These are phyloP conservation scores for Sterna hirundo DNA, from an alignment of 2,113 vertebrate species.

Conservation along the genomic window DNA sequence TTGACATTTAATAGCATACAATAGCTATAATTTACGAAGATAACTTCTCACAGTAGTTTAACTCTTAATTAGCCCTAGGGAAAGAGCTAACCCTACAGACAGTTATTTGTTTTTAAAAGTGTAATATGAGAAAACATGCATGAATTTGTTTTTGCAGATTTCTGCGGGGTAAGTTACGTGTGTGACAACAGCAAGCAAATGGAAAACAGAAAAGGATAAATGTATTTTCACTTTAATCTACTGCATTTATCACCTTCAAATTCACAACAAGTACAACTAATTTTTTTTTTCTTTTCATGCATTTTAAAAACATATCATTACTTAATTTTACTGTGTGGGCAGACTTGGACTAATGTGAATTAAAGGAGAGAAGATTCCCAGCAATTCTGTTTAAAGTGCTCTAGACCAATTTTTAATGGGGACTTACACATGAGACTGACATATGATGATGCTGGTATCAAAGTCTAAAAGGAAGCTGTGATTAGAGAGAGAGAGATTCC, in stretches of 20 bases:
- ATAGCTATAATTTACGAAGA: not conserved
- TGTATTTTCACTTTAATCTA: not conserved
- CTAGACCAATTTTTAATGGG: not conserved
- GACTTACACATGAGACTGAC: not conserved
- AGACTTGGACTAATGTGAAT: not conserved
- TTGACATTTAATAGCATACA: not conserved
- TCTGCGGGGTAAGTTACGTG: not conserved
- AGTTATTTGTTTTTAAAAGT: not conserved
- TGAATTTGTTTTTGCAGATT: not conserved
- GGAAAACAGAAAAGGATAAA: not conserved
- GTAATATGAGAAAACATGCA: not conserved
- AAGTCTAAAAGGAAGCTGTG: not conserved
- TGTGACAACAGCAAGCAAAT: not conserved
- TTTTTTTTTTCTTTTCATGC: not conserved
- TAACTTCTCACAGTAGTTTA: constrained; percentile 17
- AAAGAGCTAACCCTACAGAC: not conserved
- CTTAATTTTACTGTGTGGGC: not conserved
- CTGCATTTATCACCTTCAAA: not conserved
- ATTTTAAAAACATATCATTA: constrained; percentile 8
- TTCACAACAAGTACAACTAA: not conserved
- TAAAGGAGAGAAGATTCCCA: not conserved
- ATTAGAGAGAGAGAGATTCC: not conserved
- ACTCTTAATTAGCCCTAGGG: constrained; percentile 15
- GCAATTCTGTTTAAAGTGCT: not conserved
- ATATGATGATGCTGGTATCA: not conserved